A percentile compares a stretch with the other conserved stretches of the same genome.
Conservation (phyloP, 1,140 invertebrate species). For the Cyphomyrmex costatus region DNA sequence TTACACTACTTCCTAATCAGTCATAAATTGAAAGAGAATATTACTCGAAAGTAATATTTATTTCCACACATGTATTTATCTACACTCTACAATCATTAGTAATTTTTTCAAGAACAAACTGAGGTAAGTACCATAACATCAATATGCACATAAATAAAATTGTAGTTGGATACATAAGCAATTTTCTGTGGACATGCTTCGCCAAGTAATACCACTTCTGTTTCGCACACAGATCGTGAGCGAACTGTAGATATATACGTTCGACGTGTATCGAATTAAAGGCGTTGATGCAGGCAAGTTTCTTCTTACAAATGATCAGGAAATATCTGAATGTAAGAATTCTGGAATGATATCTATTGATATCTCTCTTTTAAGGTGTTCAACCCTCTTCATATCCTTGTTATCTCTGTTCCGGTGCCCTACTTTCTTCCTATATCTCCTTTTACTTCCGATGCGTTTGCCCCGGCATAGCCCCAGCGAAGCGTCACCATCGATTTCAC, state of each 20-base stretch:
- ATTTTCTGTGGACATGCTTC: background rate
- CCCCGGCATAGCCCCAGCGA: background rate
- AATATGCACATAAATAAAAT: slow-evolving; percentile 27
- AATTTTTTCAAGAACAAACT: background rate
- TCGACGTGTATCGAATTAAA: slow-evolving; percentile 26
- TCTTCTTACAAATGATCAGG: background rate
- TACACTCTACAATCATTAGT: background rate
- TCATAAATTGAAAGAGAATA: background rate
- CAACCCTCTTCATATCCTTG: background rate
- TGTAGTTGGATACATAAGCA: background rate
- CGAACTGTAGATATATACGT: background rate
- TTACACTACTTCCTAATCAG: background rate
- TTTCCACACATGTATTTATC: background rate
- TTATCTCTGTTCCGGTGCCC: slow-evolving; percentile 14
- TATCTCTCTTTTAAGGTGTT: background rate
- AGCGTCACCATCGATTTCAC: slow-evolving; percentile 44
- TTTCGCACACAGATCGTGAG: slow-evolving; percentile 19
- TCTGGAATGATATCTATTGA: background rate
- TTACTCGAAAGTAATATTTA: background rate
- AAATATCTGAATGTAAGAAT: background rate
- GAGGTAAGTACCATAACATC: background rate
- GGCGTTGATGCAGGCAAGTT: background rate
- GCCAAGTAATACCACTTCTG: background rate
- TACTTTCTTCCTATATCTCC: slow-evolving; percentile 38
- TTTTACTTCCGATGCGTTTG: slow-evolving; percentile 43